phyloP scores from a whole-genome alignment of 2,888 invertebrate genomes.

The Xestia sexstrigata region DNA sequence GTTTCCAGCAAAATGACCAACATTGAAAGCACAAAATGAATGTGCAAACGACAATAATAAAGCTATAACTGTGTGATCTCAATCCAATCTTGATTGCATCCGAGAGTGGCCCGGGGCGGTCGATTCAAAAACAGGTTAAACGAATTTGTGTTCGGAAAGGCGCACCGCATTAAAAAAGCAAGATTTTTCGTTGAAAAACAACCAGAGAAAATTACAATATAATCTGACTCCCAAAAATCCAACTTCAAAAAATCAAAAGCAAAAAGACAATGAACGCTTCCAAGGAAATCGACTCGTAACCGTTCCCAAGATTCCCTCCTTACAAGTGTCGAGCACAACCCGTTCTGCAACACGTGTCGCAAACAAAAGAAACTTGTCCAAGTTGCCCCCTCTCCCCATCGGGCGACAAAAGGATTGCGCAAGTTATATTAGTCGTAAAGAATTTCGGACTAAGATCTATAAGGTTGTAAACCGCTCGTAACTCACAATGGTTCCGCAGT shows the following conservation, averaged over 20 bases:
- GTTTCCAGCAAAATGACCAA: slow-evolving; percentile 65
- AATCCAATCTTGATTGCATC: slow-evolving; percentile 72
- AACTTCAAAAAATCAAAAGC: slow-evolving; percentile 66
- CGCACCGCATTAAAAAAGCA: slow-evolving; percentile 67
- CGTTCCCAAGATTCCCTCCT: slow-evolving; percentile 81
- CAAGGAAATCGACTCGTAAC: slow-evolving; percentile 80
- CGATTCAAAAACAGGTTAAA: slow-evolving; percentile 69
- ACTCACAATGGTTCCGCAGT: slow-evolving; percentile 89
- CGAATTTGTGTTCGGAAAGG: slow-evolving; percentile 68
- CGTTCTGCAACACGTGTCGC: slow-evolving; percentile 89
- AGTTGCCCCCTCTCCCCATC: slow-evolving; percentile 76
- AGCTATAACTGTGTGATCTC: slow-evolving; percentile 74
- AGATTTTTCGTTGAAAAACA: slow-evolving; percentile 71
- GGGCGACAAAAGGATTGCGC: slow-evolving; percentile 89
- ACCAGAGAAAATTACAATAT: slow-evolving; percentile 75
- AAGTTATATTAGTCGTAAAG: slow-evolving; percentile 90
- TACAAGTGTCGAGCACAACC: slow-evolving; percentile 88
- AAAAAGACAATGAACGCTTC: slow-evolving; percentile 77
- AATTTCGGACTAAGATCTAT: slow-evolving; percentile 90
- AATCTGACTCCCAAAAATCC: slow-evolving; percentile 74
- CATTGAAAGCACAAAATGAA: slow-evolving; percentile 58
- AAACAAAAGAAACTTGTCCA: slow-evolving; percentile 88
- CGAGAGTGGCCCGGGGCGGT: slow-evolving; percentile 67
- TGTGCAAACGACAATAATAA: slow-evolving; percentile 69
- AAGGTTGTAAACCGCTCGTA: slow-evolving; percentile 87